Percentiles rank a stretch among this genome's conserved stretches.
These are phyloP conservation scores for Daubentonia madagascariensis DNA, from an alignment of 2,113 vertebrate species.

Conservation along the genomic window DNA sequence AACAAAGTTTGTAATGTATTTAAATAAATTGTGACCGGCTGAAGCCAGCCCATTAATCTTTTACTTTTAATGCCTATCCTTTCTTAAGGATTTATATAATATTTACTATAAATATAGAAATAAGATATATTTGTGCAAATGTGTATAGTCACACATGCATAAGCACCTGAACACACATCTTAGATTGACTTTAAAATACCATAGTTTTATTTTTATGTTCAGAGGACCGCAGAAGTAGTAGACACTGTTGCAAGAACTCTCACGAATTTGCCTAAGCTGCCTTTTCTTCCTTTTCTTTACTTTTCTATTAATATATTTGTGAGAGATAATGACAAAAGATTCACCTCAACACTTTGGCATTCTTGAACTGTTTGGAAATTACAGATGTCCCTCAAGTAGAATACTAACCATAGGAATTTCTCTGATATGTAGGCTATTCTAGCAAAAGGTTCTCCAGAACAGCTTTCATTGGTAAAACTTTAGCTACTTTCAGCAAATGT, in stretches of 20 bases:
- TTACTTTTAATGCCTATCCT: neutral
- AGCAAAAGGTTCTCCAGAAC: neutral
- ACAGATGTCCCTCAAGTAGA: neutral
- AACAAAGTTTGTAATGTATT: neutral
- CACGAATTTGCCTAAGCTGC: neutral
- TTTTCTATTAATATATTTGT: neutral
- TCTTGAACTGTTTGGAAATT: neutral
- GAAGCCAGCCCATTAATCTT: neutral
- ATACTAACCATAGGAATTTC: neutral
- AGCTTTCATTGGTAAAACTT: neutral
- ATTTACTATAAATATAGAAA: neutral
- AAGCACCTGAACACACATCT: neutral
- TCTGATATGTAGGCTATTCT: neutral
- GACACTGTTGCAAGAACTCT: rapidly evolving
- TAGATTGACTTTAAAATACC: neutral
- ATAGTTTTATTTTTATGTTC: neutral
- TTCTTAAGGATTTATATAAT: neutral
- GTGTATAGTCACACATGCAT: neutral
- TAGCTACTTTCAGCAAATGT: neutral
- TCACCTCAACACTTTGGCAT: neutral
- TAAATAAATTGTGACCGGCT: neutral
- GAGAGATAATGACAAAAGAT: neutral
- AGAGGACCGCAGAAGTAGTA: neutral
- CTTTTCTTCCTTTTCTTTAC: neutral
- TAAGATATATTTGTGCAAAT: neutral